A percentile compares a stretch with the other conserved stretches of the same genome.
Conservation (phyloP, 2,797 vertebrate species). For the Simalia tracyae region DNA sequence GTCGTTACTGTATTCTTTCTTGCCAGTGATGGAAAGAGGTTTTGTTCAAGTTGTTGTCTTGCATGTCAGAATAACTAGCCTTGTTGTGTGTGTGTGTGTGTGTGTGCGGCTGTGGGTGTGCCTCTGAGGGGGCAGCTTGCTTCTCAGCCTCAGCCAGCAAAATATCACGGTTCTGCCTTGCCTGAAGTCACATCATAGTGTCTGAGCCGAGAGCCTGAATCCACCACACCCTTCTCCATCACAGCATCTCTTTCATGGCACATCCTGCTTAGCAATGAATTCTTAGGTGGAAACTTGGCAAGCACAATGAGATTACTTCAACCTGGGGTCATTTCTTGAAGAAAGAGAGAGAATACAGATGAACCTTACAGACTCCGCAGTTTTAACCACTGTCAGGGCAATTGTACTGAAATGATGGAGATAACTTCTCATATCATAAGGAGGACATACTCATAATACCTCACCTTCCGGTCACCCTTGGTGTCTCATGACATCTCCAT, state of each 20-base stretch:
- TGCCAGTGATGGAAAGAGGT: background rate
- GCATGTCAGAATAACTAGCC: no score
- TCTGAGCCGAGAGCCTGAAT: background rate
- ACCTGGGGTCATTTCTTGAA: background rate
- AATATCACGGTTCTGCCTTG: no score
- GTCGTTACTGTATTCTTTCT: no score
- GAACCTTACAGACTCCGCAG: background rate
- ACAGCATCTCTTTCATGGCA: background rate
- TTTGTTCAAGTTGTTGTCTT: background rate
- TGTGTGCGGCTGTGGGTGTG: no score
- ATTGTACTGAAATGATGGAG: background rate
- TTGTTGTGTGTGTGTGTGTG: no score
- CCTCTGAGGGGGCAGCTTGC: no score
- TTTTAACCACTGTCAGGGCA: background rate
- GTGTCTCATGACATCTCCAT: no score
- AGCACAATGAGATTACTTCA: background rate
- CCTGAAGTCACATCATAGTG: background rate
- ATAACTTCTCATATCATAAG: background rate
- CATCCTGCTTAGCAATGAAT: background rate
- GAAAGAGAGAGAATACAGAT: no score
- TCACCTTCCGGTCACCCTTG: no score
- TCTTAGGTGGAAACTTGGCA: background rate
- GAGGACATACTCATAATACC: background rate
- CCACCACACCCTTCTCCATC: background rate
- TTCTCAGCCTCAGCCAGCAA: no score